Evolutionary conservation across 2,888 invertebrate genomes (phyloP), one percentile per base, ranked within the genome.

Genomic region (Sinopyrophorus schimmeli): DNA sequence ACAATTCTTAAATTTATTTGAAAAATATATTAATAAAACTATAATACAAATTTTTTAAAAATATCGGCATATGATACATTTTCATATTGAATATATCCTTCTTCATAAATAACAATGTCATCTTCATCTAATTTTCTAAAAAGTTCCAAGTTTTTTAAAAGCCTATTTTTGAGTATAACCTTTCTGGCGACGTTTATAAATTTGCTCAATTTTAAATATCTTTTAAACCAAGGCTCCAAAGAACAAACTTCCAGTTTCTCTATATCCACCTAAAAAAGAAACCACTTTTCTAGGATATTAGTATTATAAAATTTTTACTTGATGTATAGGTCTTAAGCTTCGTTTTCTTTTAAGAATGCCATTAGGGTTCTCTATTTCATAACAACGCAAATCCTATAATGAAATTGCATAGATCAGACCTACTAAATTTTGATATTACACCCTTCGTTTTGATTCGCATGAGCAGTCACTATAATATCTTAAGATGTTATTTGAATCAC

Each of bases 201-300:
- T 53, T 63, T 67, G 32, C 63, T 62, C 21, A 71, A 47, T 9
- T 56, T 62, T 4, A 66, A 39, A 35, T 69, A 62, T 24, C 67
- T 53, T 44, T 54, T 61, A 37, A 68, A 67, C 69, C 69, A 70
- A 2, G 69, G 65, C 37, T 69, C 67, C 15, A 65, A 53, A 15
- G 51, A 53, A 44, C 64, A 66, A 7, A 38, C 24, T 15, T 39
- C 42, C 21, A 24, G 26, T 14, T 48, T 47, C 3, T 20, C 16
- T 2, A 17, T 3, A n/a, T 23, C 42, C 10, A 46, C 38, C 62
- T 62, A 48, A 31, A 57, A 31, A 11, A n/a, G 5, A 11, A 11
- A 14, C 21, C 16, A 7, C 17, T n/a, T 17, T 42, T 24, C 5
- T 3, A 24, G 12, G 12, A 21, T 11, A 5, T 23, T 34, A n/a